A percentile compares a stretch with the other conserved stretches of the same genome.
These are phyloP conservation scores for Oenanthe oenanthe DNA, from an alignment of 2,113 vertebrate species.

Conservation along the genomic window DNA sequence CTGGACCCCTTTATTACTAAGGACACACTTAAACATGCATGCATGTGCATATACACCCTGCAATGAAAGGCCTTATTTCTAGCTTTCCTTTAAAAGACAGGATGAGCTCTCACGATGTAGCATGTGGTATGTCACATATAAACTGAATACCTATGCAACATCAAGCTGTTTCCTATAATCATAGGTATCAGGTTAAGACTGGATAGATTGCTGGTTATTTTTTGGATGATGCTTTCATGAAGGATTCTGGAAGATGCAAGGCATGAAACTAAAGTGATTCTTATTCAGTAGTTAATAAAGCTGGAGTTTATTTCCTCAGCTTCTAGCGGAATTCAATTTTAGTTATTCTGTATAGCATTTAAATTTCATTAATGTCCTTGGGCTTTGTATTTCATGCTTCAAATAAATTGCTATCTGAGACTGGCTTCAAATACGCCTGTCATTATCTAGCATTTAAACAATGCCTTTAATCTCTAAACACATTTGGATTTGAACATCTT, in stretches of 20 bases:
- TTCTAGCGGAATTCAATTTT: background rate
- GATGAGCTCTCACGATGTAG: too few relatives aligned
- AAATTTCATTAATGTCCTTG: background rate
- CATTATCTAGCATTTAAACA: constrained; percentile 2
- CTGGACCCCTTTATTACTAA: too few relatives aligned
- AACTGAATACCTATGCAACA: background rate
- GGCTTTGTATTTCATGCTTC: background rate
- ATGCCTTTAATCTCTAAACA: background rate
- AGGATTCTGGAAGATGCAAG: background rate
- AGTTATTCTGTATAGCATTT: background rate
- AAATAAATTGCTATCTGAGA: background rate
- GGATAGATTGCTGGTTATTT: background rate
- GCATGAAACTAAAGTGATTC: background rate
- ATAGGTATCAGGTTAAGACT: background rate
- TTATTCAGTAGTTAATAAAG: constrained; percentile 4
- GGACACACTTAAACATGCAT: too few relatives aligned
- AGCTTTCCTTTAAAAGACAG: too few relatives aligned
- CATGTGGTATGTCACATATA: too few relatives aligned
- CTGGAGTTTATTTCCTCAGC: background rate
- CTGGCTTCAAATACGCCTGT: background rate
- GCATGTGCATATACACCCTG: too few relatives aligned
- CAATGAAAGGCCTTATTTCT: too few relatives aligned
- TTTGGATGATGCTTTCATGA: background rate
- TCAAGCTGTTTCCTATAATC: background rate
- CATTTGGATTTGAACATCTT: background rate